These are phyloP conservation scores for Manis crassicaudata DNA, from an alignment of 2,797 vertebrate species.

Conservation along the genomic window DNA sequence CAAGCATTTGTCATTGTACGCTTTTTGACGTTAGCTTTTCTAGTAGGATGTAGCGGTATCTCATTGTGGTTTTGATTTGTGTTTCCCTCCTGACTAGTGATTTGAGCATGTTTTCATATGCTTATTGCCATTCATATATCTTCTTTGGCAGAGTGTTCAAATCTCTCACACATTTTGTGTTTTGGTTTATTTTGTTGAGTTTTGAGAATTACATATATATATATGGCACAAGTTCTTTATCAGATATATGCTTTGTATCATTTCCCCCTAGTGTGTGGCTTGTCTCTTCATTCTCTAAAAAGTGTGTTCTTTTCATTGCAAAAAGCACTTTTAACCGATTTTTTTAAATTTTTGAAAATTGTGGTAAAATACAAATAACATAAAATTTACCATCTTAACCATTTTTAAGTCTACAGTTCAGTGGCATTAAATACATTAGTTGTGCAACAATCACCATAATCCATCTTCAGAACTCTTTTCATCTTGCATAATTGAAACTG, in stretches of 20 bases:
- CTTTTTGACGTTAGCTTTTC: neutral
- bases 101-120: neutral
- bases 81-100: constrained; percentile 9
- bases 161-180: neutral
- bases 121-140: neutral
- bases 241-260: neutral
- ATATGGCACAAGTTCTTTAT: neutral
- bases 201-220: neutral
- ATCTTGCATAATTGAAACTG: neutral
- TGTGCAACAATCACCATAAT: neutral
- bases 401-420: neutral
- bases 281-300: neutral
- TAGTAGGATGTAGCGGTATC: neutral
- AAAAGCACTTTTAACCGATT: neutral
- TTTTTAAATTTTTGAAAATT: neutral
- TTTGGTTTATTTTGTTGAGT: neutral
- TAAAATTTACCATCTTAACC: neutral
- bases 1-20: neutral
- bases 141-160: constrained; percentile 10
- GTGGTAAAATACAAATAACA: neutral
- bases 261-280: neutral
- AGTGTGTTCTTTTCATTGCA: neutral
- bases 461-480: neutral
- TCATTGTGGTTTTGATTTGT: constrained; percentile 13
- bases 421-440: neutral